Base-by-base conservation (phyloP, 1,140 invertebrate species). In the Mamestra configurata region DNA sequence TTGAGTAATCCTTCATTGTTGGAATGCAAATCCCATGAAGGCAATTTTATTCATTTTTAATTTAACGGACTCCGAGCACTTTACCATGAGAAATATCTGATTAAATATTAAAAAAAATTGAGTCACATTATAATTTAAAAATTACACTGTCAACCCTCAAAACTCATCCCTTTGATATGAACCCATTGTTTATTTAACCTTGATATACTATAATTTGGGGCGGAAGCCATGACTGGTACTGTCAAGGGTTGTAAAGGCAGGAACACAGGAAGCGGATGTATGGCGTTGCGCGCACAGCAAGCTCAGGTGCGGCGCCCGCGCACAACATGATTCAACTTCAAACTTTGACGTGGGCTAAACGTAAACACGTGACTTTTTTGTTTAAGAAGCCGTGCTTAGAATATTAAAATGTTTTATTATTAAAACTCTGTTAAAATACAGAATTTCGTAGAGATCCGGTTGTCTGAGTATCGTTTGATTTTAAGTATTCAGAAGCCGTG, bases 221-320 rank as follows among this genome's bases (percentile, higher is more conserved):
- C 85, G 89, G 89, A 89, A 89, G 88, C 82, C 83, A 71, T 51
- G 55, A 79, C 68, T 82, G 79, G 85, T 85, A 84, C 80, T 79
- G 79, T 85, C 86, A 90, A 87, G 88, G 91, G 86, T 83, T 80
- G 82, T 79, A 87, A 85, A 86, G 88, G 88, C 80, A 87, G 87
- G 85, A 84, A 88, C 85, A 90, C 90, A 85, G 92, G 91, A 93
- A 93, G 82, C 90, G 92, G 91, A 93, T 89, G 88, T 85, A 79
- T 79, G 80, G 85, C 79, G 87, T 82, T 85, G 81, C 78, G 64
- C 40, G 40, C 73, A n/a, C 71, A 35, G 55, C 37, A 64, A 27
- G 20, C 57, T 64, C 73, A 76, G 73, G 73, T 76, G 73, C 57
- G 43, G 53, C 18, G 40, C 55, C n/a, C 18, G 57, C 53, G 35